A percentile compares a stretch with the other conserved stretches of the same genome.
phyloP scores from a whole-genome alignment of 2,888 invertebrate species.

The Diloba caeruleocephala region DNA sequence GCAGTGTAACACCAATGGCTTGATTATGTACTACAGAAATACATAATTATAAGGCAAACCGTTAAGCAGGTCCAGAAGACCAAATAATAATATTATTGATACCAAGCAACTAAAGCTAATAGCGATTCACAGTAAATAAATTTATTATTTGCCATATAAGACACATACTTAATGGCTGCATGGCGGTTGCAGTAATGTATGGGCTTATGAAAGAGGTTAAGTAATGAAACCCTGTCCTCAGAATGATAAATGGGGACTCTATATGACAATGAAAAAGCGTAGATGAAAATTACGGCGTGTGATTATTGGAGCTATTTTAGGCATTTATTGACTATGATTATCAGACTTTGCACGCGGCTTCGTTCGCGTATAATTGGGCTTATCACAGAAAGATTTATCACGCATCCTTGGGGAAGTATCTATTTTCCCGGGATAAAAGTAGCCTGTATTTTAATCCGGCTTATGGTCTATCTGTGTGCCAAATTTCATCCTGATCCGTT shows the following conservation, averaged over 20 bases:
- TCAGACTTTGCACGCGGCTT: no score
- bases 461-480: no score
- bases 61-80: background rate
- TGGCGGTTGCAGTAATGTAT: conserved; percentile 37
- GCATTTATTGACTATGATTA: no score
- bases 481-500: no score
- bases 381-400: no score
- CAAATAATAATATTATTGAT: conserved; percentile 6
- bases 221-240: conserved; percentile 21
- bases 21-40: no score
- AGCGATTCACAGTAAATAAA: conserved; percentile 27
- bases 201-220: conserved; percentile 29
- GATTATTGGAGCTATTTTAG: background rate
- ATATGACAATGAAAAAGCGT: conserved; percentile 19
- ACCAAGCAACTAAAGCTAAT: conserved; percentile 10
- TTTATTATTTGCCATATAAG: conserved; percentile 21
- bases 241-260: conserved; percentile 29
- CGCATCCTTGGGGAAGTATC: no score
- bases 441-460: no score
- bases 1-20: no score
- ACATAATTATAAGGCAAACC: no score
- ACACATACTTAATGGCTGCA: conserved; percentile 19
- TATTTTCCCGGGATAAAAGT: no score
- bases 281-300: conserved; percentile 10
- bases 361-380: no score